Base-by-base conservation (phyloP, 92 coral and sea anemone genomes). In the Metridium senile region DNA sequence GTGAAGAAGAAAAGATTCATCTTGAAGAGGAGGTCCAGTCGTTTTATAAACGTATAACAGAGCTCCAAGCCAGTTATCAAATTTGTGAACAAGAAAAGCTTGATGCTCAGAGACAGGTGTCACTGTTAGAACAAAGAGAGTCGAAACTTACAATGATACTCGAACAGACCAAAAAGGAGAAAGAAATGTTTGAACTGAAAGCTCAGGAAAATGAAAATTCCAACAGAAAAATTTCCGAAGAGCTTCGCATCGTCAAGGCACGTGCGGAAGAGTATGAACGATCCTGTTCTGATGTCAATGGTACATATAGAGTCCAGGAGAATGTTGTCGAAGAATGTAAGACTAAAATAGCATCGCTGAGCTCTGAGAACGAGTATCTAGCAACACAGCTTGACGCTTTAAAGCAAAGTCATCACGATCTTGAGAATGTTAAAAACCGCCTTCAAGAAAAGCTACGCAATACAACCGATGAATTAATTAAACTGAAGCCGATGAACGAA, bases 1-100 rank as follows among this genome's bases (percentile, higher is more conserved):
- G 90, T 26, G 77, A 87, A 76, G 86, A 95, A 72, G 99, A 95
- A 47, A 95, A 95, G 57, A 78, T 70, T 35, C 81, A 84, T 27
- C 81, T 92, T 9, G 97, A 95, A 25, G 99, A 92, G 22, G 99
- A 95, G 66, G 85, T 92, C 25, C 89, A 87, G 59, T 84, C 91
- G 67, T 92, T 95, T 72, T 95, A 92, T 82, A 90, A 87, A 71
- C 85, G 93, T 49, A 84, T 95, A 43, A 82, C 93, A 6, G 99
- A 95, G 67, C 93, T 95, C 9, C 97, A 95, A 34, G 84, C 91
- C 43, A 92, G 81, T 23, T 95, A 87, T 64, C 97, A 93, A 39
- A 73, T 80, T 26, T 82, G 92, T 34, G 97, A 95, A 74, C 92
- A 95, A 59, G 97, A 92, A 52, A 95, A 95, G 74, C 72, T 92